Evolutionary conservation across 2,888 invertebrate species (phyloP), one percentile per base, ranked within the genome.

Genomic region (Lepetodrilus schrolli): DNA sequence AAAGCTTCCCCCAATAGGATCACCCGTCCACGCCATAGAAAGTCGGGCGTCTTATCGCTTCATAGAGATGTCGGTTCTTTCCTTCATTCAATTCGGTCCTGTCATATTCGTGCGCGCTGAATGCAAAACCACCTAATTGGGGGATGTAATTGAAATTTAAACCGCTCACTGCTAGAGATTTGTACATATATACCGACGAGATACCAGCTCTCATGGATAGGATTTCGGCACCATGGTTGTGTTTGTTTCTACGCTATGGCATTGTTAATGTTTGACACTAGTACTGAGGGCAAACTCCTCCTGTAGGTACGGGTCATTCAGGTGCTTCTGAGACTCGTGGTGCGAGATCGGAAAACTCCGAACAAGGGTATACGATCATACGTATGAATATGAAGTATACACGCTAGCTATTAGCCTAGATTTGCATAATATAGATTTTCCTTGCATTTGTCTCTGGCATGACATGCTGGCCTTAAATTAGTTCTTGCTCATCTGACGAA

Each of bases 111-210:
- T 68, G 68, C 68, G 43, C 30, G 26, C 26, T 68, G 43, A 68
- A 68, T 68, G 68, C 21, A 47, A 21, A 47, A 17, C 13, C 43
- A 68, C n/a, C 68, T 68, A 68, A 68, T 68, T 68, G 68, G 68
- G n/a, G 68, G 30, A 43, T 68, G 68, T 68, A 68, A 68, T 68
- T 68, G 68, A 68, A 68, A 68, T 68, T 68, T 68, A 68, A 68
- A 68, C 68, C 68, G 68, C 43, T 68, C 47, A 30, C 26, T 26
- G 4, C 21, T 26, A 23, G 21, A 47, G 47, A 68, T 30, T n/a
- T 43, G 68, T 68, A 43, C 47, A n/a, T n/a, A 47, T 68, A 47
- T 68, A 68, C 34, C 30, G 58, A 58, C 34, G 30, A 58, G 34
- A 17, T 26, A 43, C n/a, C 17, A 17, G 43, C 13, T 17, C 43